Base-by-base conservation (phyloP, 2,797 vertebrate genomes). In the Enteromius viviparus region DNA sequence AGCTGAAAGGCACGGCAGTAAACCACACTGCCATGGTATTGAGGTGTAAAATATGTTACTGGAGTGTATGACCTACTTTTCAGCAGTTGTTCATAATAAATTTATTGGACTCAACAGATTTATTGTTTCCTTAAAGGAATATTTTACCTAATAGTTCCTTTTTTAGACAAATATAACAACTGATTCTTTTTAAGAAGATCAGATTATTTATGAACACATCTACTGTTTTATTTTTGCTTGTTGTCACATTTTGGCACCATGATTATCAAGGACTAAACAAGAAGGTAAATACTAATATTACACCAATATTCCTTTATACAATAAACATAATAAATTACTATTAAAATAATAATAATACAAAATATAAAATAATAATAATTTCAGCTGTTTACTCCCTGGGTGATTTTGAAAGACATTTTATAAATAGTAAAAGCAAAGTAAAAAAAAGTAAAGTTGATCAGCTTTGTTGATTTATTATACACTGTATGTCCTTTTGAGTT, bases 61-160 rank as follows among this genome's bases (percentile, higher is more conserved):
- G 15, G 34, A 4, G 23, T 70, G 14, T 42, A 17, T 62, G 69
- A 47, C 42, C 55, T 81, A 70, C n/a, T 58, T 72, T 64, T 72
- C 26, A 62, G 40, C n/a, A 9, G 69, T 62, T 81, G 40, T 17
- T 45, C 40, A 72, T 74, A 47, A 76, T 40, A 14, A 23, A 53
- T 68, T 68, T 12, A 71, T 71, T 80, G 53, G 26, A 10, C 66
- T 71, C 65, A 29, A 81, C 51, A 74, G 42, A 75, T 26, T 65
- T 51, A 51, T 34, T 65, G 60, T 78, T 78, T 78, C 17, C 17
- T 78, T 49, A 21, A 78, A 62, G 23, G 15, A 77, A 29, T 62
- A 64, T 2, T 45, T 58, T 2, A 77, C 40, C 15, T 77, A 77
- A 64, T 17, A 64, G 26, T 64, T 64, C 14, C 0, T 29, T 64